A percentile compares a stretch with the other conserved stretches of the same genome.
These are phyloP conservation scores for Lycaena phlaeas DNA, from an alignment of 2,888 invertebrate genomes.

Conservation along the genomic window DNA sequence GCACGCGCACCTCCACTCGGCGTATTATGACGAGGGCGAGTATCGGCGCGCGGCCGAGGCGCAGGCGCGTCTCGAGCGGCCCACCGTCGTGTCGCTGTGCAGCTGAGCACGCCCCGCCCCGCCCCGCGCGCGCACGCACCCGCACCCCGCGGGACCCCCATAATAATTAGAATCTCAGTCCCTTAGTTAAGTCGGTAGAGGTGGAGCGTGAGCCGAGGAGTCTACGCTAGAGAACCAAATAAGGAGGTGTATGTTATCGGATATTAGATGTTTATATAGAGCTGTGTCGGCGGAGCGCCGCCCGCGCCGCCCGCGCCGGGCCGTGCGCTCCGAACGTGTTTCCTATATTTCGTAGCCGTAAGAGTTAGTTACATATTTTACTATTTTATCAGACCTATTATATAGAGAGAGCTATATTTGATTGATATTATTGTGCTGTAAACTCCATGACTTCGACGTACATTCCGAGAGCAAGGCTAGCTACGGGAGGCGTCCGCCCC, in stretches of 20 bases:
- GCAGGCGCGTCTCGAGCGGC: conserved; percentile 54
- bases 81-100: conserved; percentile 68
- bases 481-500: not conserved
- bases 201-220: conserved; percentile 20
- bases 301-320: not conserved
- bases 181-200: conserved; percentile 18
- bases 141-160: conserved; percentile 2
- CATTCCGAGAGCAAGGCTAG: conserved; percentile 44
- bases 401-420: conserved; percentile 7
- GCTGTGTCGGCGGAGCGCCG: not conserved
- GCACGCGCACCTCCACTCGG: conserved; percentile 27
- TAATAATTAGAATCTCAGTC: conserved; percentile 44
- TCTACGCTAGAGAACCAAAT: conserved; percentile 44
- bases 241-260: conserved; percentile 10
- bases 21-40: conserved; percentile 40
- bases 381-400: conserved; percentile 9
- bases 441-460: conserved; percentile 57
- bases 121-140: conserved; percentile 8
- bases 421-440: conserved; percentile 12
- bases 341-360: conserved; percentile 8
- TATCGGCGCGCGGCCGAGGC: conserved; percentile 37
- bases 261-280: not conserved
- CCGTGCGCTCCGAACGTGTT: conserved; percentile 31
- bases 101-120: conserved; percentile 38
- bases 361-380: conserved; percentile 14